phyloP scores from a whole-genome alignment of 1,140 invertebrate species.

The Lamellibrachia luymesi region DNA sequence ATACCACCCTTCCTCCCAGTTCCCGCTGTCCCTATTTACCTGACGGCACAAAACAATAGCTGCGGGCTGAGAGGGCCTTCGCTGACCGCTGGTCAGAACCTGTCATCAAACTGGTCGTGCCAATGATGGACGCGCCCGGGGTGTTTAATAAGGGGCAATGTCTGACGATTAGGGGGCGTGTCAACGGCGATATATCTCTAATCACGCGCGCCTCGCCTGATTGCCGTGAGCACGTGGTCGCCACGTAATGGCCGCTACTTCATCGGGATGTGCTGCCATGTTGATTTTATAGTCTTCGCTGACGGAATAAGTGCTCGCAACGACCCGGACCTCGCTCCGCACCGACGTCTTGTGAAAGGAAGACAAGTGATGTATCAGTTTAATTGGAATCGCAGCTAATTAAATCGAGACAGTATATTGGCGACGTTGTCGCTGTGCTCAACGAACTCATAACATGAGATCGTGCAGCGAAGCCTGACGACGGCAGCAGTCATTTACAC shows the following conservation, averaged over 20 bases:
- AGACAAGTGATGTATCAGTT: background rate
- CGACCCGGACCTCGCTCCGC: background rate
- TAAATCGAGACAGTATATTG: background rate
- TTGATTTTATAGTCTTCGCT: background rate
- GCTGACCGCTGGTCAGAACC: background rate
- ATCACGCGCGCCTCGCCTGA: background rate
- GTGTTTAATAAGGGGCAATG: background rate
- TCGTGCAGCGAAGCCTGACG: background rate
- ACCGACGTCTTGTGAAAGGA: background rate
- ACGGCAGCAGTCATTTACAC: background rate
- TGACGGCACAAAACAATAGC: background rate
- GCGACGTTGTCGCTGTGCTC: background rate
- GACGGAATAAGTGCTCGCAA: background rate
- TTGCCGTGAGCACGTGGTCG: background rate
- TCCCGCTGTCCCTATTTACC: background rate
- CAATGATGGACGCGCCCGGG: background rate
- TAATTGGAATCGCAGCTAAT: background rate
- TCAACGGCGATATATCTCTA: background rate
- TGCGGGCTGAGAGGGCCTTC: background rate
- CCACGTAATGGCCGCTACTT: background rate
- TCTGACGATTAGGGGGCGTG: background rate
- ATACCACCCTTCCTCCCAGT: too few relatives aligned
- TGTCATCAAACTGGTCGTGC: background rate
- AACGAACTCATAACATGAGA: background rate
- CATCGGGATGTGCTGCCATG: conserved; percentile 2